Evolutionary conservation across 2,888 invertebrate genomes (phyloP), one percentile per base, ranked within the genome.

Genomic region (Plagodis pulveraria): DNA sequence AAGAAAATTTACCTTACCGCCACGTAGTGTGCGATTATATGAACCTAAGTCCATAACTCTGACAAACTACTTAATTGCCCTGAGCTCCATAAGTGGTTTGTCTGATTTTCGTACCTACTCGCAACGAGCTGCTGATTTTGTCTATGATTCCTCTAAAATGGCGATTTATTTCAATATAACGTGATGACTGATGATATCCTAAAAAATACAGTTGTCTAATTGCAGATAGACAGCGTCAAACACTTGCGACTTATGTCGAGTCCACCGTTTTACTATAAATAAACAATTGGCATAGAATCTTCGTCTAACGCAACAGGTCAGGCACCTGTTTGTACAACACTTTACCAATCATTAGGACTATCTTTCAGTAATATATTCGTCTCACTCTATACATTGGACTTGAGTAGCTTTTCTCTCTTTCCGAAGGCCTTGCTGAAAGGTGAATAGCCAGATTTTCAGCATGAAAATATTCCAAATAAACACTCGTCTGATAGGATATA

Each of bases 401-500:
- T 54, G 53, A 49, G 47, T 50, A 5, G 22, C 62, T 50, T 46
- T 22, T 34, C 12, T 79, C 78, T 75, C 71, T 65, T 34, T 78
- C 70, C 52, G 52, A 64, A 74, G 79, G 82, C 85, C 84, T 85
- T 84, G 84, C 48, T 38, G 44, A 76, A 77, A 82, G 84, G 80
- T 84, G 75, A 86, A 84, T 68, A 83, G 67, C 80, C 83, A 58
- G 48, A 53, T 52, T 47, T 58, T 54, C 54, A 48, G 43, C 41
- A 32, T 53, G 41, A 48, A 54, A 55, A 51, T 48, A 49, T 56
- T 58, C 44, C 43, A 53, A 56, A 48, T 35, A 55, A 55, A 61
- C 61, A 57, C 56, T 50, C 65, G 66, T 74, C 70, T 73, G 71
- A 72, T 50, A 67, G 35, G 52, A 52, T 56, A 47, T 47, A 46